Conservation (phyloP, 2,797 vertebrate species). For the Pseudochirops cupreus region DNA sequence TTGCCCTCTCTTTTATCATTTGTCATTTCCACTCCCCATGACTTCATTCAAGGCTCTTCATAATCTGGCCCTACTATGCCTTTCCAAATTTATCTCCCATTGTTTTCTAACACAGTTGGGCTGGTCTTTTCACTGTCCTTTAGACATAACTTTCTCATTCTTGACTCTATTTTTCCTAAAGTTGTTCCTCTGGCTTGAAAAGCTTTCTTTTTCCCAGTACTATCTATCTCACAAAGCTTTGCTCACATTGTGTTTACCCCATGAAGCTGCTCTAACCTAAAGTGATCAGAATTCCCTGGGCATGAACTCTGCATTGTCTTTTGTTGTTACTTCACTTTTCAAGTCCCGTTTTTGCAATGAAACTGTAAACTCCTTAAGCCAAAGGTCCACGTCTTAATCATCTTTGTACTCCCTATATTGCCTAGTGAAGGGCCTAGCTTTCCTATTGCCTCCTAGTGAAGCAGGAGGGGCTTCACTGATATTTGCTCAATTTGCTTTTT, state of each 20-base stretch:
- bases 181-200: not conserved
- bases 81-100: not conserved
- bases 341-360: constrained; percentile 47
- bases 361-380: not conserved
- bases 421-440: not conserved
- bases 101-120: not conserved
- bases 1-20: not conserved
- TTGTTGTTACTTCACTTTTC: constrained; percentile 57
- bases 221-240: not conserved
- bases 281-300: constrained; percentile 30
- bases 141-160: not conserved
- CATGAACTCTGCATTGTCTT: constrained; percentile 35
- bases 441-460: not conserved
- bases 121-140: not conserved
- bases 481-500: not conserved
- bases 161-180: not conserved
- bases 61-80: not conserved
- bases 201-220: not conserved
- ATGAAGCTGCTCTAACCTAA: not conserved
- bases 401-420: not conserved
- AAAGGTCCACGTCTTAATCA: constrained; percentile 39
- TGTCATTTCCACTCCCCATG: not conserved
- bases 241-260: not conserved
- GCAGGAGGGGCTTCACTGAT: not conserved
- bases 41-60: not conserved